Evolutionary conservation across 1,140 invertebrate genomes (phyloP).

Genomic region (Conopomorpha cramerella): DNA sequence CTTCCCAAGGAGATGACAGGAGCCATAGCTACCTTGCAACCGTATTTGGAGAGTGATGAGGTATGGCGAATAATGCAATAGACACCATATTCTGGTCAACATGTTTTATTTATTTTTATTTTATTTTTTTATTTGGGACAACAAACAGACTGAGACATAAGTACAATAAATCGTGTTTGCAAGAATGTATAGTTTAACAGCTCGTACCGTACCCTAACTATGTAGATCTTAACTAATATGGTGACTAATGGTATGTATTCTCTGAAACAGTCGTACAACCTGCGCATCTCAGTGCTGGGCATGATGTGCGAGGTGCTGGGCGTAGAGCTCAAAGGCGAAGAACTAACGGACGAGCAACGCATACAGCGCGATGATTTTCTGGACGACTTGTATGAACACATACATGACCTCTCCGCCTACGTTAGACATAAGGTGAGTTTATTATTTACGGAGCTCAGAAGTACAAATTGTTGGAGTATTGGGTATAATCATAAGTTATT

Average conservation of each 20-base stretch:
- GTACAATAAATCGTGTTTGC: too few species aligned
- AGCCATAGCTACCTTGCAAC: constrained; percentile 43
- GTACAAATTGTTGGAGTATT: too few species aligned
- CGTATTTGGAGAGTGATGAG: constrained; percentile 53
- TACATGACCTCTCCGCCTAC: constrained; percentile 81
- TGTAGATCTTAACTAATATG: too few species aligned
- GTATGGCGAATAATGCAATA: too few species aligned
- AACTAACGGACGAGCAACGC: constrained; percentile 68
- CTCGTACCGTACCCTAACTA: too few species aligned
- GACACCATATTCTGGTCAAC: too few species aligned
- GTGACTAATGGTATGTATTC: too few species aligned
- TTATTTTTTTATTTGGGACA: too few species aligned
- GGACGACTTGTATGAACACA: constrained; percentile 76
- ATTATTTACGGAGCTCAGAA: neutral
- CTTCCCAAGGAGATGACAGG: constrained; percentile 69
- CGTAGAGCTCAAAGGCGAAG: constrained; percentile 70
- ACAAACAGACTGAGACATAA: too few species aligned
- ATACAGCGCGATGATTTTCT: constrained; percentile 73
- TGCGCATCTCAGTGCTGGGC: constrained; percentile 80
- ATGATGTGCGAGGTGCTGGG: constrained; percentile 78
- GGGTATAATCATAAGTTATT: too few species aligned
- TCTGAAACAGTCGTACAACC: constrained; percentile 75
- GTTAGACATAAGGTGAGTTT: constrained; percentile 72
- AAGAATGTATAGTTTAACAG: too few species aligned
- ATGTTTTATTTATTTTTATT: too few species aligned